These are phyloP conservation scores for Deroplatys truncata DNA, from an alignment of 2,888 invertebrate genomes.

Conservation along the genomic window DNA sequence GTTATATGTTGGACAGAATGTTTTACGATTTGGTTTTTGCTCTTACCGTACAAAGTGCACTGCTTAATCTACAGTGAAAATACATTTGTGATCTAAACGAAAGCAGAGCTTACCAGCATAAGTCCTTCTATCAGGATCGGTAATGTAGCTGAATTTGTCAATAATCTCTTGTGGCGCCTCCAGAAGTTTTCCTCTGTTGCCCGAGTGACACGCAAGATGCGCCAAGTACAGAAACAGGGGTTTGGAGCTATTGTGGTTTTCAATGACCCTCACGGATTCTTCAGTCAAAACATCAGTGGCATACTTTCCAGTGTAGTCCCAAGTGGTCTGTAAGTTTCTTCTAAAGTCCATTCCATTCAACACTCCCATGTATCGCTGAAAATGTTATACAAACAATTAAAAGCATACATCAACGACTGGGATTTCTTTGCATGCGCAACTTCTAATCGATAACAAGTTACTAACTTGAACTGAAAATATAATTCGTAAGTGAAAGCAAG, in stretches of 20 bases:
- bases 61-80: too few species aligned
- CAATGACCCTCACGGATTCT: constrained; percentile 45
- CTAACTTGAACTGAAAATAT: too few species aligned
- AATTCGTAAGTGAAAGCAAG: too few species aligned
- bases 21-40: too few species aligned
- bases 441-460: too few species aligned
- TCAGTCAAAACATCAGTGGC: constrained; percentile 48
- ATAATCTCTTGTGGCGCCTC: constrained; percentile 65
- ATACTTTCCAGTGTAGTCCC: constrained; percentile 44
- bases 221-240: constrained; percentile 77
- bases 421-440: too few species aligned
- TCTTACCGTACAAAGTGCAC: too few species aligned
- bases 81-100: too few species aligned
- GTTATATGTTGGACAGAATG: too few species aligned
- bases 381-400: not conserved
- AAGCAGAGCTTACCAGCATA: constrained; percentile 59
- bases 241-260: constrained; percentile 39
- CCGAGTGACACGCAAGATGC: constrained; percentile 76
- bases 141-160: constrained; percentile 63
- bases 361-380: not conserved
- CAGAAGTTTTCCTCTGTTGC: constrained; percentile 62
- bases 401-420: too few species aligned
- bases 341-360: constrained; percentile 42
- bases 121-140: constrained; percentile 61
- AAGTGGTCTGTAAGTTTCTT: constrained; percentile 40